phyloP scores from a whole-genome alignment of 2,797 vertebrate species.

The Pristis pectinata region DNA sequence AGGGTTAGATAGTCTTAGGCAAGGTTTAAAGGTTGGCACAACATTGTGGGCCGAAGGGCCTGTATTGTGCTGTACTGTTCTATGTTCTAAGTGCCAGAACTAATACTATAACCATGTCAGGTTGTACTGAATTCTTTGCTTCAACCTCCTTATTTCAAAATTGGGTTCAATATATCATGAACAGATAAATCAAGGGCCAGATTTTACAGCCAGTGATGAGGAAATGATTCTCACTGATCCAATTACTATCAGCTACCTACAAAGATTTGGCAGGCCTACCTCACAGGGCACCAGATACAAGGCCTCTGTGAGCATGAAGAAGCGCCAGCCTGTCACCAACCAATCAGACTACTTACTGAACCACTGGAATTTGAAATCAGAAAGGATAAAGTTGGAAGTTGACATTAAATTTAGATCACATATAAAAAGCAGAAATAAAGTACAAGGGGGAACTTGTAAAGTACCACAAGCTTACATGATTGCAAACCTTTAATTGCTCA shows the following conservation, averaged over 20 bases:
- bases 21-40: too few species aligned
- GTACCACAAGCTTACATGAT: too few species aligned
- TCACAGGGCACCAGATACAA: too few species aligned
- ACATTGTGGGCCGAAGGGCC: too few species aligned
- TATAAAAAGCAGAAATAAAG: neutral
- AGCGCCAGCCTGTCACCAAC: neutral
- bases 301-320: too few species aligned
- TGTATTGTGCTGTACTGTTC: too few species aligned
- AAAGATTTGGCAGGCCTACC: too few species aligned
- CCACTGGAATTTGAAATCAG: neutral
- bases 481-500: too few species aligned
- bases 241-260: too few species aligned
- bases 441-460: too few species aligned
- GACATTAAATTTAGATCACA: neutral
- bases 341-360: too few species aligned
- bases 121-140: neutral
- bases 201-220: neutral
- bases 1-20: too few species aligned
- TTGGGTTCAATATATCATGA: neutral
- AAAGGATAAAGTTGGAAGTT: neutral
- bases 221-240: neutral
- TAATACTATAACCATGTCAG: neutral
- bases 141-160: neutral
- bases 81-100: neutral
- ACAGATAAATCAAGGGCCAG: neutral